These are phyloP conservation scores for Drosophila takahashii DNA, from an alignment of 1,140 invertebrate genomes.

Conservation along the genomic window DNA sequence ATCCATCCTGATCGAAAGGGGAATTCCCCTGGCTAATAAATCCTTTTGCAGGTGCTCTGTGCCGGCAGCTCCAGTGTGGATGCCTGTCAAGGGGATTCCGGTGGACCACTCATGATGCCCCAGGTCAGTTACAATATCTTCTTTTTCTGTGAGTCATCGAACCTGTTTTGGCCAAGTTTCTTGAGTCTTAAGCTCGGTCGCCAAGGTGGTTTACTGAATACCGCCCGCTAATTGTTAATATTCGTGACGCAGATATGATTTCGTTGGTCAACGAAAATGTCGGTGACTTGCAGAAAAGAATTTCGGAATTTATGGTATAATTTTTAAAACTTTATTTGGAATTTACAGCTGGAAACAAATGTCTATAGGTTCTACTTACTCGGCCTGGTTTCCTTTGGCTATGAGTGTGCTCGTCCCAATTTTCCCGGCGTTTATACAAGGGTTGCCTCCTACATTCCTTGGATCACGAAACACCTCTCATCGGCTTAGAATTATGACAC, in stretches of 20 bases:
- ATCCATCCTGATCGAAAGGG: background rate
- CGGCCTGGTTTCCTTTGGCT: slow-evolving; percentile 89
- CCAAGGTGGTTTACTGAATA: slow-evolving; percentile 55
- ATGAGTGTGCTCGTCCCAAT: slow-evolving; percentile 88
- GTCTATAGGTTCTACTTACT: slow-evolving; percentile 85
- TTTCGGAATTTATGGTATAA: background rate
- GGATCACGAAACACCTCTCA: slow-evolving; percentile 64
- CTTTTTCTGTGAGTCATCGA: slow-evolving; percentile 44
- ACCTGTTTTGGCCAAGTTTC: slow-evolving; percentile 48
- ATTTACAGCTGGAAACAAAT: slow-evolving; percentile 49
- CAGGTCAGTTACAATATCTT: slow-evolving; percentile 63
- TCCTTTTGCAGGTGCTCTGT: slow-evolving; percentile 73
- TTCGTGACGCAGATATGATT: slow-evolving; percentile 26
- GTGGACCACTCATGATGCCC: slow-evolving; percentile 90
- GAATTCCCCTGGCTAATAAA: slow-evolving; percentile 6
- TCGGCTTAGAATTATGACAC: slow-evolving; percentile 20
- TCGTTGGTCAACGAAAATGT: slow-evolving; percentile 25
- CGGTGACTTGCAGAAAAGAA: slow-evolving; percentile 31
- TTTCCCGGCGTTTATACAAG: slow-evolving; percentile 90
- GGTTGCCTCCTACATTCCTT: slow-evolving; percentile 85
- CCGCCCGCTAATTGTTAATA: slow-evolving; percentile 17
- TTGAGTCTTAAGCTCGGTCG: slow-evolving; percentile 13
- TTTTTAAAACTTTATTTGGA: background rate
- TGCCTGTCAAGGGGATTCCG: slow-evolving; percentile 94
- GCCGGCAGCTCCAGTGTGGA: slow-evolving; percentile 88